phyloP scores from a whole-genome alignment of 2,888 invertebrate species.

The Drosophila niveifrons region DNA sequence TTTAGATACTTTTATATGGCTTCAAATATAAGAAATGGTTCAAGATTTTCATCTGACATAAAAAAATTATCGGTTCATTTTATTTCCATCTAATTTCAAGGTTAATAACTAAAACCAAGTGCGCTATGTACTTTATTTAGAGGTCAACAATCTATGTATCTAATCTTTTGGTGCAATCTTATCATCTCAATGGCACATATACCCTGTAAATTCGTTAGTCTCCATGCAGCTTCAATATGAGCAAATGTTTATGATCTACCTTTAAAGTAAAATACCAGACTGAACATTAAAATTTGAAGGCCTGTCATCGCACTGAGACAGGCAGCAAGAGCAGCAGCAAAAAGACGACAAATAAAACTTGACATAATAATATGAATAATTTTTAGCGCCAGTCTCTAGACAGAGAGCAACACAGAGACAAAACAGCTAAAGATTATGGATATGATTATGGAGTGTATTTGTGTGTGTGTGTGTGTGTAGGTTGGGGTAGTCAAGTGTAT shows the following conservation, averaged over 20 bases:
- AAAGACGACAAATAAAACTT: slow-evolving; percentile 61
- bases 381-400: slow-evolving; percentile 34
- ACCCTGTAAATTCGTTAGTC: background rate
- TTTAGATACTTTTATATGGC: too few relatives aligned
- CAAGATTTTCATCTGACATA: too few relatives aligned
- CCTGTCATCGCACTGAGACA: slow-evolving; percentile 57
- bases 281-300: slow-evolving; percentile 64
- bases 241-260: background rate
- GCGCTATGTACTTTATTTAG: background rate
- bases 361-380: slow-evolving; percentile 69
- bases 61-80: too few relatives aligned
- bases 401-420: slow-evolving; percentile 2
- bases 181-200: background rate
- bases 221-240: background rate
- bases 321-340: slow-evolving; percentile 25
- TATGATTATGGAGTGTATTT: slow-evolving; percentile 47
- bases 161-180: background rate
- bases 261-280: slow-evolving; percentile 12
- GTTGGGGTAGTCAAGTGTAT: slow-evolving; percentile 38
- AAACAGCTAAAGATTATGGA: slow-evolving; percentile 63
- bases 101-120: background rate
- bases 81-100: background rate
- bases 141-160: background rate
- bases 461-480: background rate
- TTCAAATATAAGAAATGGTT: too few relatives aligned